phyloP scores from a whole-genome alignment of 35 echinoderm and acorn worm genomes.

The Eucidaris tribuloides region DNA sequence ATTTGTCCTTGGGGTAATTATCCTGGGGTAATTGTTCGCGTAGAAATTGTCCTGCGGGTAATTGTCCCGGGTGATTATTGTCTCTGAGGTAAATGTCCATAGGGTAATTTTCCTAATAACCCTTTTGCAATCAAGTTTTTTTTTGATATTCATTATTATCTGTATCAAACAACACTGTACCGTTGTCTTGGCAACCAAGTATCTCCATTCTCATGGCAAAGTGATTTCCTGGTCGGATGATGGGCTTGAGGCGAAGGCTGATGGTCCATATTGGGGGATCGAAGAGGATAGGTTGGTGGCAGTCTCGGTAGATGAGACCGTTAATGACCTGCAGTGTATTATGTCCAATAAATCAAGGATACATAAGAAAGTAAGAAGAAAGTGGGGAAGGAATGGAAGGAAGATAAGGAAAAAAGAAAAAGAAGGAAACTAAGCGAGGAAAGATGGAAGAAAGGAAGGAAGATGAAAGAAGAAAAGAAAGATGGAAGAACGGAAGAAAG shows the following conservation, averaged over 20 bases:
- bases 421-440: not conserved
- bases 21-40: no score
- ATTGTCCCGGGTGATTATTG: no score
- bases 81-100: no score
- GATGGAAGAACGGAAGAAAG: not conserved
- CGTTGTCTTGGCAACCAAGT: conserved; percentile 7
- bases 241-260: not conserved
- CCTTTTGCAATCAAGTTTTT: no score
- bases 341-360: not conserved
- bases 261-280: conserved; percentile 4
- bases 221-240: no score
- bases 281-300: not conserved
- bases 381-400: not conserved
- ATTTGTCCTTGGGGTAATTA: no score
- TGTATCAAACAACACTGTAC: not conserved
- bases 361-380: not conserved
- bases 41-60: no score
- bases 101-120: no score
- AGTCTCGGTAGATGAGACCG: not conserved
- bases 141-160: no score
- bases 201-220: not conserved
- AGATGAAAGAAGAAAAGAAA: not conserved
- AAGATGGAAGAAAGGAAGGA: not conserved
- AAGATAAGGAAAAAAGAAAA: not conserved
- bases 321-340: no score